Evolutionary conservation across 2,113 vertebrate species (phyloP).

Genomic region (Pelodiscus sinensis): DNA sequence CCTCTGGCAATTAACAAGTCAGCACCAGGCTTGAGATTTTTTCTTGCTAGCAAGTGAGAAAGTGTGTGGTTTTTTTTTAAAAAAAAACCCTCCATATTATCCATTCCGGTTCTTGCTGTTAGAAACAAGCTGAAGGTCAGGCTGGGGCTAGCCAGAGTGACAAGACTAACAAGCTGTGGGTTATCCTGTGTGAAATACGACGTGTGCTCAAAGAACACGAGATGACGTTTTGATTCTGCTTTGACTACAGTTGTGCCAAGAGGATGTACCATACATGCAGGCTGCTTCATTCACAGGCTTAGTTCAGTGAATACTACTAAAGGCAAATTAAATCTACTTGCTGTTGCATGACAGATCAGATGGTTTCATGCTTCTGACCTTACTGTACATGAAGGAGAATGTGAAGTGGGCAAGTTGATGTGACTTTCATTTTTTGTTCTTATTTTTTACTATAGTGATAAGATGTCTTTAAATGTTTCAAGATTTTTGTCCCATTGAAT

Average conservation of each 20-base stretch:
- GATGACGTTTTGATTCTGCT: not conserved
- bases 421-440: not conserved
- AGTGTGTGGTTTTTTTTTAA: not conserved
- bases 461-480: not conserved
- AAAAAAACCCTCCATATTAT: not conserved
- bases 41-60: not conserved
- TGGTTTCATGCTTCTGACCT: not conserved
- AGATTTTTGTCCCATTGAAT: not conserved
- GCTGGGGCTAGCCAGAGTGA: not conserved
- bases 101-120: not conserved
- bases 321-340: not conserved
- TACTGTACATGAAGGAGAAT: not conserved
- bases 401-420: not conserved
- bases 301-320: not conserved
- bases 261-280: fast-evolving
- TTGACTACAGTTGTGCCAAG: not conserved
- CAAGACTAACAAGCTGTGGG: not conserved
- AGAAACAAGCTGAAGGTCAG: not conserved
- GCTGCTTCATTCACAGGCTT: not conserved
- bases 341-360: not conserved
- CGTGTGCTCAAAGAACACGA: not conserved
- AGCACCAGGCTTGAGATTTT: not conserved
- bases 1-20: slow-evolving; percentile 77
- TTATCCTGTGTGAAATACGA: fast-evolving
- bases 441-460: not conserved